Base-by-base conservation (phyloP, 53 echinoderm and acorn worm species). In the Luidia sarsii region DNA sequence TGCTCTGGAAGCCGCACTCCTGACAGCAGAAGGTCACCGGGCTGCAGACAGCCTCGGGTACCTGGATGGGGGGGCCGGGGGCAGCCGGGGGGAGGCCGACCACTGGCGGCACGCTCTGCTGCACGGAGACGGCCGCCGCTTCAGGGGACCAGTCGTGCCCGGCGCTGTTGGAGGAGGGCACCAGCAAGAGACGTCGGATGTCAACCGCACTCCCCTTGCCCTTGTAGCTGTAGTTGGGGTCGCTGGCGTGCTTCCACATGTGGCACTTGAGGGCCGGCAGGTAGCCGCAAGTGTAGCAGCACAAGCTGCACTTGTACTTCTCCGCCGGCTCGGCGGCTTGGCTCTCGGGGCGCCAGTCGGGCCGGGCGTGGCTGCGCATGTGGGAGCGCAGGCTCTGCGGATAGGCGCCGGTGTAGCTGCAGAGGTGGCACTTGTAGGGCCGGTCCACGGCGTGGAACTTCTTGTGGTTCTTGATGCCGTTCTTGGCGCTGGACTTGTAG, bases 381-480 rank as follows among this genome's bases (percentile, higher is more conserved):
- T 96, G 97, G 1, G 97, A 90, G 1, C 93, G 86, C 43, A 96
- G 89, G 39, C 97, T 96, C 79, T 96, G 97, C 4, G 97, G 97
- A 64, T 96, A 96, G n/a, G 97, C 92, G 10, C 97, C 97, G 16
- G 88, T 85, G 67, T 90, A 96, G 65, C 89, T 89, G 75, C 97
- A 96, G 22, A 83, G 59, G 7, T 86, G 73, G 64, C 97, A 96
- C 87, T 96, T 96, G 85, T 96, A 93, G 4, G 93, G 97, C 59
- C 89, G 88, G 50, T 93, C 97, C 7, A 79, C 79, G 55, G 88
- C 79, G 79, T 96, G 97, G 50, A 96, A 96, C 79, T 96, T 96
- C 97, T 93, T 96, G 71, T 96, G 97, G 67, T 96, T 96, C 77
- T 93, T 93, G 60, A 96, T 89, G 15, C 97, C 97, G 68, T 86